phyloP scores from a whole-genome alignment of 2,888 invertebrate genomes.

The Zelleria hepariella region DNA sequence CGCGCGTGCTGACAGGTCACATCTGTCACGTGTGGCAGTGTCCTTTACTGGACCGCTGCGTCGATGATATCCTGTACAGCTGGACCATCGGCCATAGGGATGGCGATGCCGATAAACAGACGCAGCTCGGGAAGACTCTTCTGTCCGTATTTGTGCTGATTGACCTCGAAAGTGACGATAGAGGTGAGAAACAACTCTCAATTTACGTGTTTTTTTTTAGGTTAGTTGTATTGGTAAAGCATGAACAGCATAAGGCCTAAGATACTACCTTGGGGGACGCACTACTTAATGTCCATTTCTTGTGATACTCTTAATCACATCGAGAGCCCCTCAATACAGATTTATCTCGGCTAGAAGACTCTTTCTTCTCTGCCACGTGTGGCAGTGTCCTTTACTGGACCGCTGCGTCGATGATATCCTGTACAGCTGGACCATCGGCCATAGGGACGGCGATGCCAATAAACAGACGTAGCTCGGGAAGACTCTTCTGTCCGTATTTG shows the following conservation, averaged over 20 bases:
- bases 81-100: constrained; percentile 68
- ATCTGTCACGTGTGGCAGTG: constrained; percentile 70
- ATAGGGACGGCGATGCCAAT: constrained; percentile 50
- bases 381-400: constrained; percentile 68
- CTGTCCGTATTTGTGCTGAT: constrained; percentile 67
- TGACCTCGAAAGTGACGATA: constrained; percentile 48
- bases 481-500: constrained; percentile 61
- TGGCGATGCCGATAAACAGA: constrained; percentile 49
- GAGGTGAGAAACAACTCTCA: constrained; percentile 34
- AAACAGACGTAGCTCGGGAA: constrained; percentile 50
- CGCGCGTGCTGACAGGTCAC: constrained; percentile 52
- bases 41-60: constrained; percentile 57
- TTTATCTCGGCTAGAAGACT: neutral
- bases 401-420: constrained; percentile 62
- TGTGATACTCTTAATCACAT: no score
- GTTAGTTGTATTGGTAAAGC: no score
- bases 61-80: constrained; percentile 59
- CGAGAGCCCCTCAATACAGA: no score
- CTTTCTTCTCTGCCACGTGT: constrained; percentile 44
- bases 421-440: constrained; percentile 67
- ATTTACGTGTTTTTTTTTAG: no score
- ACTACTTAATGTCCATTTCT: no score
- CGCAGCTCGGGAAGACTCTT: constrained; percentile 51
- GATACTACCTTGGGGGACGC: no score
- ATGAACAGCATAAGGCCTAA: no score